phyloP scores from a whole-genome alignment of 1,140 invertebrate genomes.

The Aphis craccivora region DNA sequence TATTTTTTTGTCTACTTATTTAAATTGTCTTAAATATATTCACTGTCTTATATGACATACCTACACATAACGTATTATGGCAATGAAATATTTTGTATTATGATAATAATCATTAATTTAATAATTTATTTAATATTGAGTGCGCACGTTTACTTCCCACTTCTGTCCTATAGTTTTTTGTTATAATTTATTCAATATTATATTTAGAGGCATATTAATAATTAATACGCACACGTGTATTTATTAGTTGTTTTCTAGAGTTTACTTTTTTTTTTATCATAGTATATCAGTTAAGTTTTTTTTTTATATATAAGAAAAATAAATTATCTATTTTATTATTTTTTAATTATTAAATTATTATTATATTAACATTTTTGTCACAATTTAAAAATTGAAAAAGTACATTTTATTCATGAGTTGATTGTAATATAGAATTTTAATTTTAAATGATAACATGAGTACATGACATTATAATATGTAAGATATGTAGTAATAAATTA shows the following conservation, averaged over 20 bases:
- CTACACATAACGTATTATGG: too few relatives aligned
- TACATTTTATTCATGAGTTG: constrained; percentile 13
- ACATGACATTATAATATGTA: not conserved
- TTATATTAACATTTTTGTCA: constrained; percentile 22
- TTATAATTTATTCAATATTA: constrained; percentile 44
- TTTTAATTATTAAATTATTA: constrained; percentile 23
- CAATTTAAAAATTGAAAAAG: not conserved
- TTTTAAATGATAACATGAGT: not conserved
- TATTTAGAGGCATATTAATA: constrained; percentile 7
- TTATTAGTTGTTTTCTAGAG: constrained; percentile 49
- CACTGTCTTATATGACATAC: constrained; percentile 8
- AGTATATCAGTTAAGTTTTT: constrained; percentile 43
- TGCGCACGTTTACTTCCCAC: constrained; percentile 54
- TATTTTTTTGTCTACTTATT: not conserved
- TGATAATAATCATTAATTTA: constrained; percentile 42
- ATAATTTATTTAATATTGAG: constrained; percentile 23
- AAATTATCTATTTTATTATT: constrained; percentile 19
- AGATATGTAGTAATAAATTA: constrained; percentile 19
- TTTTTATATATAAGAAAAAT: constrained; percentile 23
- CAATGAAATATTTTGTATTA: not conserved
- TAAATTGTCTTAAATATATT: not conserved
- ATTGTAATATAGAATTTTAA: constrained; percentile 47
- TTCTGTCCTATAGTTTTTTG: constrained; percentile 38
- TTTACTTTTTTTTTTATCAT: constrained; percentile 35
- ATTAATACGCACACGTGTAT: not conserved